These are phyloP conservation scores for Arctocebus calabarensis DNA, from an alignment of 2,797 vertebrate species.

Conservation along the genomic window DNA sequence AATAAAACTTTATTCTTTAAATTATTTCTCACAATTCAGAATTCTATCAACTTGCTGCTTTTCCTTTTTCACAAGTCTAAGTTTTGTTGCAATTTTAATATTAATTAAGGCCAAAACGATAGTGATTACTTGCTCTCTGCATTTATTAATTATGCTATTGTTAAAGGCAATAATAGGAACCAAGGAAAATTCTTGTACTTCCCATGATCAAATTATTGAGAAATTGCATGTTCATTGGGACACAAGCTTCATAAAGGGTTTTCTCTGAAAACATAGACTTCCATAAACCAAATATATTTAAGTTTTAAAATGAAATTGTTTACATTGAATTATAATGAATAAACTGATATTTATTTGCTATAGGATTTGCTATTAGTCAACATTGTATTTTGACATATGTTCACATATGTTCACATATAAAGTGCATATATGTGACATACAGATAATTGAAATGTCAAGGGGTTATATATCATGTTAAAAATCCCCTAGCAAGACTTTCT, in stretches of 20 bases:
- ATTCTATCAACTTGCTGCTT: background rate
- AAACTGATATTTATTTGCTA: conserved; percentile 51
- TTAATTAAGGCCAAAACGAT: conserved; percentile 17
- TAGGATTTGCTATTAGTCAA: background rate
- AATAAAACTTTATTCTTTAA: conserved; percentile 18
- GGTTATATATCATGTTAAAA: conserved; percentile 36
- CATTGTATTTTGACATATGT: conserved; percentile 22
- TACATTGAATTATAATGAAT: background rate
- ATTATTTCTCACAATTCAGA: conserved; percentile 25
- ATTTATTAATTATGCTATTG: background rate
- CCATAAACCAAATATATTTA: background rate
- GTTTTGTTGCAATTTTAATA: background rate
- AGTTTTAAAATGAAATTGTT: conserved; percentile 30
- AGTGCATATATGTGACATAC: background rate
- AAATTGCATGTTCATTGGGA: conserved; percentile 31
- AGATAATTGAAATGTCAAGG: conserved; percentile 31
- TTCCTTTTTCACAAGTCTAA: background rate
- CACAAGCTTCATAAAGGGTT: background rate
- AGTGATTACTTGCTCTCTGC: conserved; percentile 17
- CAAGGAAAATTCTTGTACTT: conserved; percentile 26
- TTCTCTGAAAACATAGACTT: conserved; percentile 37
- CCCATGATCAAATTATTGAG: background rate
- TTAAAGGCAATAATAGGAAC: background rate
- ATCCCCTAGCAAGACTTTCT: background rate
- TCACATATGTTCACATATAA: conserved; percentile 24